phyloP scores from a whole-genome alignment of 1,140 invertebrate genomes.

The Lepidurus arcticus region DNA sequence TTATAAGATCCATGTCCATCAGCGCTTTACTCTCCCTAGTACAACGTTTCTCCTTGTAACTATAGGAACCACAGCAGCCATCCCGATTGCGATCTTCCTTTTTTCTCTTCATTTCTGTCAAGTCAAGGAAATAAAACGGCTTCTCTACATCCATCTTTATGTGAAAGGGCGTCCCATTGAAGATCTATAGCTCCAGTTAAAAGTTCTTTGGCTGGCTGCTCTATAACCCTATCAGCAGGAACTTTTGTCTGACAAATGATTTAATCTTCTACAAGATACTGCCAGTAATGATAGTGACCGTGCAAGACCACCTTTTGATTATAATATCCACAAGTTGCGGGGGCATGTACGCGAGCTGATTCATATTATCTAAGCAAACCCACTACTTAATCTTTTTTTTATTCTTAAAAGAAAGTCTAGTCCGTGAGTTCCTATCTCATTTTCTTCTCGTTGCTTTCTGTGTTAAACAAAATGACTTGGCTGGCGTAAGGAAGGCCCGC shows the following conservation, averaged over 20 bases:
- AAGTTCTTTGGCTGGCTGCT: background rate
- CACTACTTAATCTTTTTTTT: background rate
- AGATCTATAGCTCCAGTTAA: background rate
- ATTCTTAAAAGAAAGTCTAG: background rate
- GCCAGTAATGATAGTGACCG: background rate
- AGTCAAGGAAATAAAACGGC: background rate
- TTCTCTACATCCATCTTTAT: background rate
- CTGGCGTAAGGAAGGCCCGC: too few species aligned
- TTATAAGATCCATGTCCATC: background rate
- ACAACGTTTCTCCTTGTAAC: background rate
- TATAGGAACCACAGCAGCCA: background rate
- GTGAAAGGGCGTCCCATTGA: background rate
- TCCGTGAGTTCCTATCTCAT: background rate
- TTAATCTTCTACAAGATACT: background rate
- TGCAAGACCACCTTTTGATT: background rate
- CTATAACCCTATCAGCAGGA: background rate
- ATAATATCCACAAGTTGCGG: background rate
- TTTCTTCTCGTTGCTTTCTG: background rate
- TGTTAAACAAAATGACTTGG: background rate
- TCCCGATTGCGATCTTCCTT: background rate
- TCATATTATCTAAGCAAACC: background rate
- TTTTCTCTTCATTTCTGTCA: background rate
- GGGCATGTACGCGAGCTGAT: slow-evolving; percentile 1
- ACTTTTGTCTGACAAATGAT: background rate
- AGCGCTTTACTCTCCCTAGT: background rate